These are phyloP conservation scores for Boulengeromyrus knoepffleri DNA, from an alignment of 2,113 vertebrate genomes.

Conservation along the genomic window DNA sequence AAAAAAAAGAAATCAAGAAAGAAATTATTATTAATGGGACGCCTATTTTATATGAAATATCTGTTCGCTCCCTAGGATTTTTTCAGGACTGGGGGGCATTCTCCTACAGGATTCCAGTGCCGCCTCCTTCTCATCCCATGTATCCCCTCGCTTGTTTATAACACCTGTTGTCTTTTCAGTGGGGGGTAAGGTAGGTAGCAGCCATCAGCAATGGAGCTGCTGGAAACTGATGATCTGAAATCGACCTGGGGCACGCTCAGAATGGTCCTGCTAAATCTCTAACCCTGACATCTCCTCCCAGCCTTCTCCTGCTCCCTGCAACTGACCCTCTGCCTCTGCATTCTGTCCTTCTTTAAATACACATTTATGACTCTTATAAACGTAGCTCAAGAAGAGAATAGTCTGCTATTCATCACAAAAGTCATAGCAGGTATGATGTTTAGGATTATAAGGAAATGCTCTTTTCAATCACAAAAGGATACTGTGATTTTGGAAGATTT, in stretches of 20 bases:
- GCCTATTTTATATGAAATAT: background rate
- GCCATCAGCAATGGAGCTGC: background rate
- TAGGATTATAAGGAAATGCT: background rate
- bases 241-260: background rate
- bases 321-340: background rate
- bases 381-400: background rate
- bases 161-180: background rate
- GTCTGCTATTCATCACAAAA: background rate
- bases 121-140: background rate
- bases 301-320: background rate
- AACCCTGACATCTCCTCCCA: background rate
- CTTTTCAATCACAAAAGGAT: background rate
- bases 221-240: background rate
- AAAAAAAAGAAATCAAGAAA: background rate
- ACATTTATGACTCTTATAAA: background rate
- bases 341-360: background rate
- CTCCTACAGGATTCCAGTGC: background rate
- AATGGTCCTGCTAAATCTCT: background rate
- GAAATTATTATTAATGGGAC: background rate
- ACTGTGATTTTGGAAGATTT: background rate
- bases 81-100: background rate
- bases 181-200: background rate
- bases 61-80: background rate
- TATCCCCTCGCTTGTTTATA: background rate
- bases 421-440: background rate